phyloP scores from a whole-genome alignment of 2,888 invertebrate species.

The Vannuccia rotundouncinata region DNA sequence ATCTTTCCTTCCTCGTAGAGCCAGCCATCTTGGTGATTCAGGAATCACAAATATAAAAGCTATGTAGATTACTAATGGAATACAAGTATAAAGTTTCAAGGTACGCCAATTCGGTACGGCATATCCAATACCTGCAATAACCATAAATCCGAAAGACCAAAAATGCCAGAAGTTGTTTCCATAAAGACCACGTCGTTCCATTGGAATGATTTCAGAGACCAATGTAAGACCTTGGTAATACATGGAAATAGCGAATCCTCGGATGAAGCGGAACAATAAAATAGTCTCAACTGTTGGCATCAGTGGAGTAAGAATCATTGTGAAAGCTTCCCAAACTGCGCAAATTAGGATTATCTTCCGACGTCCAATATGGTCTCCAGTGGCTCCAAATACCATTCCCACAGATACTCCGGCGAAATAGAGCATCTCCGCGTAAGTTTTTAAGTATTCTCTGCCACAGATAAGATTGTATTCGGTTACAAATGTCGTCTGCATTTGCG shows the following conservation, averaged over 20 bases:
- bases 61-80: constrained; percentile 30
- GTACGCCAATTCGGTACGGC: constrained; percentile 16
- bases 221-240: background rate
- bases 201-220: constrained; percentile 16
- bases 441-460: background rate
- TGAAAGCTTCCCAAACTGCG: constrained; percentile 12
- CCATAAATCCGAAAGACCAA: constrained; percentile 35
- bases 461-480: constrained; percentile 35
- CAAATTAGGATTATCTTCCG: constrained; percentile 27
- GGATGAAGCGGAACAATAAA: constrained; percentile 24
- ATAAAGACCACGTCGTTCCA: constrained; percentile 22
- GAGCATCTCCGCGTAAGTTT: background rate
- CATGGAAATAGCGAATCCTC: background rate
- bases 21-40: constrained; percentile 38
- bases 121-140: constrained; percentile 17
- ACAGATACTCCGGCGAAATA: constrained; percentile 28
- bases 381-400: constrained; percentile 17
- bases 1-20: background rate
- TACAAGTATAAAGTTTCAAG: background rate
- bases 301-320: background rate
- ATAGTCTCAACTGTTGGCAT: constrained; percentile 18
- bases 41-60: constrained; percentile 18
- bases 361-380: constrained; percentile 33
- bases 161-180: constrained; percentile 32
- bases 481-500: constrained; percentile 22